Conservation (phyloP, 2,797 vertebrate species). For the Chiroxiphia lanceolata region DNA sequence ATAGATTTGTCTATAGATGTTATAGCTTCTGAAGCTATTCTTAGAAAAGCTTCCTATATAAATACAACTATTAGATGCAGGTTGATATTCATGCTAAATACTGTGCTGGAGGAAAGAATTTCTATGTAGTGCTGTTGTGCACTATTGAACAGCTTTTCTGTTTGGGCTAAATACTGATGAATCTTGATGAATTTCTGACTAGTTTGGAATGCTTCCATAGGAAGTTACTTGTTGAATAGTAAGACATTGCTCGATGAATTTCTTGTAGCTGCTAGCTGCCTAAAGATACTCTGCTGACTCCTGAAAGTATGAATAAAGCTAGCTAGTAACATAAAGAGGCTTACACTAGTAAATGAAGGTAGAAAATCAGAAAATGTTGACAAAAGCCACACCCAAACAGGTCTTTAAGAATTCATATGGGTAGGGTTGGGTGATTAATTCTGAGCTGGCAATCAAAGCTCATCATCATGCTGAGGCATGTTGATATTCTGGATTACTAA, state of each 20-base stretch:
- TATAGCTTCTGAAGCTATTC: conserved; percentile 17
- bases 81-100: not conserved
- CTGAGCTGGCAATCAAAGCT: conserved; percentile 49
- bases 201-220: not conserved
- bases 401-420: conserved; percentile 24
- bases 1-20: conserved; percentile 9
- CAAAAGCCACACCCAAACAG: conserved; percentile 46
- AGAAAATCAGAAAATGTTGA: conserved; percentile 28
- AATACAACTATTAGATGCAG: not conserved
- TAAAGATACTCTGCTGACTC: not conserved
- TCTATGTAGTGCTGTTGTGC: not conserved
- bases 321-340: not conserved
- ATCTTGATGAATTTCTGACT: conserved; percentile 2
- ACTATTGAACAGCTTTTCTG: not conserved
- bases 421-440: conserved; percentile 56
- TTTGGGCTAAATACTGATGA: not conserved
- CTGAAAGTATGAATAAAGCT: not conserved
- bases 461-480: conserved; percentile 38
- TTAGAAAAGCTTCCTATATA: conserved; percentile 10
- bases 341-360: not conserved
- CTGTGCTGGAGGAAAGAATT: not conserved
- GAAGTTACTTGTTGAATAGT: not conserved
- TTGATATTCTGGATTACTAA: conserved; percentile 34
- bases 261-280: not conserved
- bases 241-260: not conserved